Evolutionary conservation across 1,140 invertebrate genomes (phyloP).

Genomic region (Phymastichus coffea): DNA sequence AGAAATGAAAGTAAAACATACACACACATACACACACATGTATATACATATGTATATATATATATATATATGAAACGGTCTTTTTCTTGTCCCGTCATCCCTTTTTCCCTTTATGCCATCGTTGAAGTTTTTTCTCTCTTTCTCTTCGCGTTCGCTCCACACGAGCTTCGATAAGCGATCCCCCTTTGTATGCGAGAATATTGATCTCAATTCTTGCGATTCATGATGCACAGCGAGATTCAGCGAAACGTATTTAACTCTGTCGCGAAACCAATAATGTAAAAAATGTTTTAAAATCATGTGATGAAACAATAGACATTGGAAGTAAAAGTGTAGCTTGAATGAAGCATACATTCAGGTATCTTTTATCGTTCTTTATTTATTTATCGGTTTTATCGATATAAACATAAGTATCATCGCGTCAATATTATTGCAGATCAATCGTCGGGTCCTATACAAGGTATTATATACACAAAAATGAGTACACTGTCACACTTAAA

Average conservation of each 20-base stretch:
- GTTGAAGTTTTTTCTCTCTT: slow-evolving; percentile 1
- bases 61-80: too few species aligned
- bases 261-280: slow-evolving; percentile 5
- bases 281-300: too few species aligned
- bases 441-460: slow-evolving; percentile 42
- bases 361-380: too few species aligned
- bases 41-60: too few species aligned
- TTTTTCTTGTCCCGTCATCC: slow-evolving; percentile 23
- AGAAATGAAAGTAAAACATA: too few species aligned
- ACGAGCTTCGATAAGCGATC: slow-evolving; percentile 33
- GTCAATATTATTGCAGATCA: slow-evolving; percentile 31
- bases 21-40: too few species aligned
- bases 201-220: slow-evolving; percentile 29
- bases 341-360: too few species aligned
- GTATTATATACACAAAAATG: slow-evolving; percentile 42
- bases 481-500: slow-evolving; percentile 37
- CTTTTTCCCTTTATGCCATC: slow-evolving; percentile 22
- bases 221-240: slow-evolving; percentile 25
- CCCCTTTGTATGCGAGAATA: slow-evolving; percentile 36
- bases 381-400: slow-evolving; percentile 44
- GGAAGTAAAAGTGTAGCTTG: too few species aligned
- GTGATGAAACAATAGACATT: too few species aligned
- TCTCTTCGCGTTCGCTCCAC: not conserved
- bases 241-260: slow-evolving; percentile 31
- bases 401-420: slow-evolving; percentile 51